Percentiles rank a stretch among this genome's conserved stretches.
Evolutionary conservation across 2,797 vertebrate species (phyloP).

Genomic region (Cheirogaleus major): DNA sequence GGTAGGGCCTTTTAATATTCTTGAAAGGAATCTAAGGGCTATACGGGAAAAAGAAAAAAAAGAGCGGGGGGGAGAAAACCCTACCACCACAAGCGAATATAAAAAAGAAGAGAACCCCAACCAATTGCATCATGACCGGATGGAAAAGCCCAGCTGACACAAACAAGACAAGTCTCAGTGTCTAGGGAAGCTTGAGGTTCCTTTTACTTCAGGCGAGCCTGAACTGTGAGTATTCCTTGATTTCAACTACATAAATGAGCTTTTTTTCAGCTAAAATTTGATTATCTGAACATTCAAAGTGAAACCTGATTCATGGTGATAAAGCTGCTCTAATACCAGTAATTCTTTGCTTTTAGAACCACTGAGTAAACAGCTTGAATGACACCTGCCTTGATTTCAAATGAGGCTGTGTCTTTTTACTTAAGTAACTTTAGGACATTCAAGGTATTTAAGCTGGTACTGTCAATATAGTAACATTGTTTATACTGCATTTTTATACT

Average conservation of each 20-base stretch:
- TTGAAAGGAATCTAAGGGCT: constrained; percentile 34
- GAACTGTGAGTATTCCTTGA: constrained; percentile 82
- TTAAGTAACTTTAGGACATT: constrained; percentile 10
- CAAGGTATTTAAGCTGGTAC: neutral
- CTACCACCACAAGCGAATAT: constrained; percentile 46
- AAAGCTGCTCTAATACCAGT: neutral
- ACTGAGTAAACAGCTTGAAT: neutral
- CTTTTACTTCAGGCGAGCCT: constrained; percentile 58
- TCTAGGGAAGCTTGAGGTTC: constrained; percentile 74
- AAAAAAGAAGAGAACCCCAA: constrained; percentile 65
- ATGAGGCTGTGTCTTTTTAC: constrained; percentile 18
- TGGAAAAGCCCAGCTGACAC: constrained; percentile 72
- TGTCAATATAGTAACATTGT: neutral
- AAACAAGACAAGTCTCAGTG: constrained; percentile 64
- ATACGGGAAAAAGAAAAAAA: constrained; percentile 57
- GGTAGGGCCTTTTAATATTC: neutral
- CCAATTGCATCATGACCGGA: constrained; percentile 64
- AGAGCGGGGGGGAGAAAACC: neutral
- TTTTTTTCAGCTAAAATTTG: constrained; percentile 18
- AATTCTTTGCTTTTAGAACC: constrained; percentile 38
- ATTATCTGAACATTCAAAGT: constrained; percentile 53
- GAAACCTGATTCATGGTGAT: neutral
- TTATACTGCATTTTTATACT: neutral
- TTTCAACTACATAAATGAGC: neutral
- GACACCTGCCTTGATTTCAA: constrained; percentile 26